A percentile compares a stretch with the other conserved stretches of the same genome.
phyloP scores from a whole-genome alignment of 2,888 invertebrate species.

The Callosobruchus maculatus region DNA sequence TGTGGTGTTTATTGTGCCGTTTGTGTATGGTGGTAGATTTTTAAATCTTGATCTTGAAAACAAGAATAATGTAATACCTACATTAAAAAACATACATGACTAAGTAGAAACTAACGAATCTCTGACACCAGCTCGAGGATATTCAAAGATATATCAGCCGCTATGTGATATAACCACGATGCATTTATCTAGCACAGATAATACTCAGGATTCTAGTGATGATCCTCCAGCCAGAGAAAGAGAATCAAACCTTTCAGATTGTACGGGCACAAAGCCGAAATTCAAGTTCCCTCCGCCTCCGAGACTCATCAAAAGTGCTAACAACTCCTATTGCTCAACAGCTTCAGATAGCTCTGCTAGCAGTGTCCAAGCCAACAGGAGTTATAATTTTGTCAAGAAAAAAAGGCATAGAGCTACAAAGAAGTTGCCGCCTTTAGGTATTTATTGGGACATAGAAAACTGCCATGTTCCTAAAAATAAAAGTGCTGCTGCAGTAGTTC shows the following conservation, averaged over 20 bases:
- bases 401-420: constrained; percentile 20
- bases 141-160: neutral
- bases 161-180: constrained; percentile 4
- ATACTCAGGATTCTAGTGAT: constrained; percentile 26
- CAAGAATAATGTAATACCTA: no score
- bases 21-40: neutral
- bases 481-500: constrained; percentile 75
- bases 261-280: constrained; percentile 25
- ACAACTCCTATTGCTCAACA: constrained; percentile 35
- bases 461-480: constrained; percentile 80
- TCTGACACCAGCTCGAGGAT: neutral
- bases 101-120: neutral
- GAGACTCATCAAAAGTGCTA: constrained; percentile 35
- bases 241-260: constrained; percentile 25
- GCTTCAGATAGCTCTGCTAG: constrained; percentile 38
- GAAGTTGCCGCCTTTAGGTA: constrained; percentile 67
- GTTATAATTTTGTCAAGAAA: constrained; percentile 21
- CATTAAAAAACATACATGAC: neutral
- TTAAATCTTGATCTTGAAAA: neutral
- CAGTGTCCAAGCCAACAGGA: constrained; percentile 11
- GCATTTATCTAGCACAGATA: constrained; percentile 15
- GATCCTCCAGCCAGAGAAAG: constrained; percentile 13
- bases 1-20: no score
- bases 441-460: constrained; percentile 94
- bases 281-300: constrained; percentile 31